phyloP scores from a whole-genome alignment of 2,113 vertebrate genomes.

The Thunnus maccoyii region DNA sequence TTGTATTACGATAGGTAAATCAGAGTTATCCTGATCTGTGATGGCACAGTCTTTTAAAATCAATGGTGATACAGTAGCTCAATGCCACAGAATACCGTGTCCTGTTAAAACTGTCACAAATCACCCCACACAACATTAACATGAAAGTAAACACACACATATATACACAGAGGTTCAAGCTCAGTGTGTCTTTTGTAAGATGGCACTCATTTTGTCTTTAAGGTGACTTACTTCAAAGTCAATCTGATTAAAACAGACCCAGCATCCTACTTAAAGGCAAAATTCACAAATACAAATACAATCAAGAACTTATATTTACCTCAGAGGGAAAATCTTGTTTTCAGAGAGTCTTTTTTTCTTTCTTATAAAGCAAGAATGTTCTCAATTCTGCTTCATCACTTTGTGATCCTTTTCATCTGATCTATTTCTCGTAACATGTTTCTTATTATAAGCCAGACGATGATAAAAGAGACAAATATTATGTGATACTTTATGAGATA shows the following conservation, averaged over 20 bases:
- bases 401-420: constrained; percentile 7
- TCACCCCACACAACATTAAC: too few relatives aligned
- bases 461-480: neutral
- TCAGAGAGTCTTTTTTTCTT: neutral
- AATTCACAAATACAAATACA: constrained; percentile 30
- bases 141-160: too few relatives aligned
- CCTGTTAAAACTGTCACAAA: too few relatives aligned
- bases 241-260: too few relatives aligned
- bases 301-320: neutral
- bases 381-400: constrained; percentile 11
- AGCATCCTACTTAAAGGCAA: neutral
- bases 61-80: too few relatives aligned
- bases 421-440: neutral
- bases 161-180: too few relatives aligned
- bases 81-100: too few relatives aligned
- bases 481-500: neutral
- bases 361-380: neutral
- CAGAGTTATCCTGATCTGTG: neutral
- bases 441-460: neutral
- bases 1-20: neutral
- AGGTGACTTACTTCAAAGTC: too few relatives aligned
- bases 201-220: too few relatives aligned
- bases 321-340: neutral
- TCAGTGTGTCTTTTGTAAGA: too few relatives aligned
- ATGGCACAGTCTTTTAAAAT: too few relatives aligned